These are phyloP conservation scores for Ypsolopha sequella DNA, from an alignment of 2,888 invertebrate species.

Conservation along the genomic window DNA sequence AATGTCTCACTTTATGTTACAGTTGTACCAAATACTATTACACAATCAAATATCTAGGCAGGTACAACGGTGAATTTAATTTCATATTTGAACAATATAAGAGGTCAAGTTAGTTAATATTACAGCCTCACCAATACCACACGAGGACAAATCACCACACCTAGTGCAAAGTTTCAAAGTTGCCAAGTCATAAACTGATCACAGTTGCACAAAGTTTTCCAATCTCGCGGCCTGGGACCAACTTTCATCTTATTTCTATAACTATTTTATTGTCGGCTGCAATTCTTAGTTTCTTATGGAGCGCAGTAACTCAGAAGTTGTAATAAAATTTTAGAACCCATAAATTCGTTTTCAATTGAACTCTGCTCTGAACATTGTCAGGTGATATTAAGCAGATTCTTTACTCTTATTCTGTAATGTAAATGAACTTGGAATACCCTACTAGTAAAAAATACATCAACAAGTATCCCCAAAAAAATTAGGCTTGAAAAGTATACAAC, in stretches of 20 bases:
- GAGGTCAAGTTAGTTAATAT: too few relatives aligned
- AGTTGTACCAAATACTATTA: too few relatives aligned
- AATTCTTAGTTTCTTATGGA: conserved; percentile 15
- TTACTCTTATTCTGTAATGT: background rate
- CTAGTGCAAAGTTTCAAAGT: too few relatives aligned
- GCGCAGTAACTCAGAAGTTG: too few relatives aligned
- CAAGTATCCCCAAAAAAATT: background rate
- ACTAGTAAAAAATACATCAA: background rate
- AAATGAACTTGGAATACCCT: background rate
- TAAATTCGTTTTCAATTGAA: background rate
- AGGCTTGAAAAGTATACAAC: too few relatives aligned
- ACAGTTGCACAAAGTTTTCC: conserved; percentile 2
- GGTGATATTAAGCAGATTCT: background rate
- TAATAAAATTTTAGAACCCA: background rate
- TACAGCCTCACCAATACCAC: too few relatives aligned
- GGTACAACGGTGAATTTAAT: too few relatives aligned
- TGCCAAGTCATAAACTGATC: background rate
- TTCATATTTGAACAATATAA: too few relatives aligned
- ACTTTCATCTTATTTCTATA: conserved; percentile 38
- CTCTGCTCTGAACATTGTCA: background rate
- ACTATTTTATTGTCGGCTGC: conserved; percentile 24
- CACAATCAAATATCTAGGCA: too few relatives aligned
- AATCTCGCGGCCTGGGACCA: conserved; percentile 1
- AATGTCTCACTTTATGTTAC: too few relatives aligned
- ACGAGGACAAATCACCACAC: too few relatives aligned